phyloP scores from a whole-genome alignment of 2,888 invertebrate genomes.

The Tinea pellionella region DNA sequence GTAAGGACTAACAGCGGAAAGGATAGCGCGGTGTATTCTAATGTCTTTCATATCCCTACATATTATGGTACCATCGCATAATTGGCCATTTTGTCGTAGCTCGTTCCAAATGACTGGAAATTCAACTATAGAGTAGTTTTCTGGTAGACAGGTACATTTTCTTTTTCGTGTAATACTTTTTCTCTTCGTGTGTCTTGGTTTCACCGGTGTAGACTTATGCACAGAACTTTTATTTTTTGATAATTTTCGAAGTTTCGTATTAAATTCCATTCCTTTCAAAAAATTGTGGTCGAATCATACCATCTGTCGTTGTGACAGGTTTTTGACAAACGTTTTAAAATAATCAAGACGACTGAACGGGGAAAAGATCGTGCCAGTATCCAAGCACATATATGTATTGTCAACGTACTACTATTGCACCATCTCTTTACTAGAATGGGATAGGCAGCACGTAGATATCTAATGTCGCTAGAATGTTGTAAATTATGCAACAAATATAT shows the following conservation, averaged over 20 bases:
- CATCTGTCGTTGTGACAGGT: slow-evolving; percentile 35
- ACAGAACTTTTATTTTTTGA: slow-evolving; percentile 65
- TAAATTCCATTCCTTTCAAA: slow-evolving; percentile 68
- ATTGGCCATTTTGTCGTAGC: slow-evolving; percentile 72
- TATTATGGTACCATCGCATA: slow-evolving; percentile 77
- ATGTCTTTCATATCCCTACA: slow-evolving; percentile 73
- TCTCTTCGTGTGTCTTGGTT: slow-evolving; percentile 55
- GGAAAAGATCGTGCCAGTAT: not conserved
- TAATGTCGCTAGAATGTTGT: too few relatives aligned
- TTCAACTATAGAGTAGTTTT: slow-evolving; percentile 70
- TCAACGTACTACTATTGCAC: too few relatives aligned
- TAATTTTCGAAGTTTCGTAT: slow-evolving; percentile 68
- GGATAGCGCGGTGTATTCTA: slow-evolving; percentile 75
- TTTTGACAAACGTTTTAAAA: not conserved
- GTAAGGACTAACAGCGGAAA: slow-evolving; percentile 79
- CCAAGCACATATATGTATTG: too few relatives aligned
- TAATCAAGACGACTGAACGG: slow-evolving; percentile 6
- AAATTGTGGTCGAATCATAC: slow-evolving; percentile 66
- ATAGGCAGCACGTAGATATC: too few relatives aligned
- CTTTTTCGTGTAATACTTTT: slow-evolving; percentile 55
- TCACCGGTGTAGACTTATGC: slow-evolving; percentile 54
- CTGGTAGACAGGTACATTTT: slow-evolving; percentile 73
- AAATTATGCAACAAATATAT: too few relatives aligned
- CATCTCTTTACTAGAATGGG: too few relatives aligned
- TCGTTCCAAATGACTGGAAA: slow-evolving; percentile 78